Conservation (phyloP, 1,140 invertebrate species). For the Anastatus disparis region DNA sequence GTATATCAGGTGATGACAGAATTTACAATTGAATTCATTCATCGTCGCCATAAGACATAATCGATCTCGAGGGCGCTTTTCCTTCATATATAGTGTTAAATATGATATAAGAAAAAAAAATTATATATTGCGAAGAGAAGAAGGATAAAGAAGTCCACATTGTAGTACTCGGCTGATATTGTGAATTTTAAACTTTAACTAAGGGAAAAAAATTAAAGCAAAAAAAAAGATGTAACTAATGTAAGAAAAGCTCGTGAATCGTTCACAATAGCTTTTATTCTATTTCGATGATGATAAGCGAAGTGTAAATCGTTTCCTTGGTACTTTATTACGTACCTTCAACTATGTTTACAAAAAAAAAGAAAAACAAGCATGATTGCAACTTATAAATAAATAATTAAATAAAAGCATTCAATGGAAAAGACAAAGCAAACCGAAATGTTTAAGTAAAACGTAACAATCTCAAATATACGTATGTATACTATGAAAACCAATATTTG, state of each 20-base stretch:
- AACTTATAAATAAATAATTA: slow-evolving; percentile 25
- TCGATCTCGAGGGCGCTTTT: slow-evolving; percentile 40
- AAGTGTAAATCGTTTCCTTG: slow-evolving; percentile 20
- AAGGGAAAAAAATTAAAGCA: not conserved
- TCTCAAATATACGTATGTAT: slow-evolving; percentile 7
- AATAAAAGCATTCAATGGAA: not conserved
- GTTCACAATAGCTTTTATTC: no score
- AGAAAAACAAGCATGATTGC: slow-evolving; percentile 20
- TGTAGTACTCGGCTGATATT: slow-evolving; percentile 33
- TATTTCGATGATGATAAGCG: slow-evolving; percentile 10
- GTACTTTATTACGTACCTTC: slow-evolving; percentile 10
- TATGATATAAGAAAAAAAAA: slow-evolving; percentile 26
- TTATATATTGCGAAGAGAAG: slow-evolving; percentile 25
- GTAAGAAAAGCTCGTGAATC: not conserved
- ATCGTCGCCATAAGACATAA: slow-evolving; percentile 35
- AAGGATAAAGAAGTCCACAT: not conserved
- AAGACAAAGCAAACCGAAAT: not conserved
- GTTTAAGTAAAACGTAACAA: slow-evolving; percentile 24
- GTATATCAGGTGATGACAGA: slow-evolving; percentile 28
- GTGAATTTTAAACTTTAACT: slow-evolving; percentile 32
- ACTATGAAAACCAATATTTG: slow-evolving; percentile 13
- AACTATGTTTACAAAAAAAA: slow-evolving; percentile 28
- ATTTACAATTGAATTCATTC: slow-evolving; percentile 5
- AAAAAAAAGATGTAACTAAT: slow-evolving; percentile 17
- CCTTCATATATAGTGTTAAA: slow-evolving; percentile 38